phyloP scores from a whole-genome alignment of 64 coral and sea anemone species.

The Dendrophyllia cribrosa region DNA sequence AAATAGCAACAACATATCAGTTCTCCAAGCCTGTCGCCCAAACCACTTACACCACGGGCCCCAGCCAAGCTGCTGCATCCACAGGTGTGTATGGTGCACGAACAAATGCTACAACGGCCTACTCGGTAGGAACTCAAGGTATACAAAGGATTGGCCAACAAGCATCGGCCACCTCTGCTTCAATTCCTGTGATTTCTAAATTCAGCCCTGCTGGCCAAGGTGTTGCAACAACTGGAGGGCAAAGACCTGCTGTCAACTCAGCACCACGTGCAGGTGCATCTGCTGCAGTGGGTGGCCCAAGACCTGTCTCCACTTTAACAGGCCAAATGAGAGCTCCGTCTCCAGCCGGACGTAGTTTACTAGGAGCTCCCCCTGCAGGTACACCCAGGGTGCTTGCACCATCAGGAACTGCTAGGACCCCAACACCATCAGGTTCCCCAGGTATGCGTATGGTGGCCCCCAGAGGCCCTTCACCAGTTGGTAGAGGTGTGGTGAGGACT shows the following conservation, averaged over 20 bases:
- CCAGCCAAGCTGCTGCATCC: slow-evolving; percentile 4
- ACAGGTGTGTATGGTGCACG: background rate
- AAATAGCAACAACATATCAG: background rate
- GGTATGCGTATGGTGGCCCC: slow-evolving; percentile 40
- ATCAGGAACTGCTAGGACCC: slow-evolving; percentile 7
- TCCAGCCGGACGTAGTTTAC: slow-evolving; percentile 1
- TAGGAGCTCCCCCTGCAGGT: background rate
- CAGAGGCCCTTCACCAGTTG: slow-evolving; percentile 31
- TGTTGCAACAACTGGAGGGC: background rate
- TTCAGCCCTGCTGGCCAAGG: slow-evolving; percentile 13
- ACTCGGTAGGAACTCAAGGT: background rate
- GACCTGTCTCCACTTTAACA: background rate
- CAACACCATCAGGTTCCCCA: background rate
- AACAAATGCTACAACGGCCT: background rate
- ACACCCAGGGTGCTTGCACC: background rate
- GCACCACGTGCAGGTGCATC: background rate
- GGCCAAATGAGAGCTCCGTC: slow-evolving; percentile 6
- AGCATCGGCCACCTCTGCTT: background rate
- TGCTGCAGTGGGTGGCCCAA: slow-evolving; percentile 3
- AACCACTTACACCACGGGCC: slow-evolving; percentile 8
- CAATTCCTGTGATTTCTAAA: slow-evolving; percentile 24
- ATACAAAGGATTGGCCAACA: background rate
- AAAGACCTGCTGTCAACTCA: slow-evolving; percentile 4
- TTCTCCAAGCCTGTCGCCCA: background rate
- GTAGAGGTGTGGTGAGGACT: slow-evolving; percentile 26